phyloP scores from a whole-genome alignment of 92 coral and sea anemone species.

The Diadumene lineata region DNA sequence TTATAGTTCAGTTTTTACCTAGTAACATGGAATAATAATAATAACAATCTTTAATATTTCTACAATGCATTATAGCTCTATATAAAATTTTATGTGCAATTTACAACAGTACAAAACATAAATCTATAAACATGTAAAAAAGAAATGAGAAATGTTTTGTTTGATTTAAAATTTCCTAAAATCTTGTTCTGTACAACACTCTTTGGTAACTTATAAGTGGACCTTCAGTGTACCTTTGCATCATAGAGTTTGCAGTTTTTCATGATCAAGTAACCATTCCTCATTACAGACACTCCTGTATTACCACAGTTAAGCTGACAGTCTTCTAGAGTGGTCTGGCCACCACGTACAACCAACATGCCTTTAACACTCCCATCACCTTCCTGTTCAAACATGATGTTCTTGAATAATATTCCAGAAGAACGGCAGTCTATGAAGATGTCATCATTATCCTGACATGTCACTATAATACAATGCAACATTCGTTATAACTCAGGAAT shows the following conservation, averaged over 20 bases:
- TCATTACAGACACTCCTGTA: slow-evolving; percentile 57
- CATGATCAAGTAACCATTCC: slow-evolving; percentile 62
- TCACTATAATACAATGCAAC: too few species aligned
- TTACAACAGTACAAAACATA: too few species aligned
- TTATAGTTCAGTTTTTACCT: too few species aligned
- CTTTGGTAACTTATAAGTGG: background rate
- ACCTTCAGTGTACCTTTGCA: slow-evolving; percentile 48
- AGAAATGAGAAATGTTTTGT: too few species aligned
- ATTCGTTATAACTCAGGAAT: too few species aligned
- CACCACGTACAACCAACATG: slow-evolving; percentile 59
- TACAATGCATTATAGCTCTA: too few species aligned
- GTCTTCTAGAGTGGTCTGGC: slow-evolving; percentile 60
- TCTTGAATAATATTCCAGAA: slow-evolving; percentile 54
- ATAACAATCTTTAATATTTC: too few species aligned
- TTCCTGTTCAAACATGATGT: slow-evolving; percentile 66
- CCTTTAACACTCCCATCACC: slow-evolving; percentile 46
- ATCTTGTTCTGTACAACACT: too few species aligned
- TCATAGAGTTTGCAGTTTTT: slow-evolving; percentile 68
- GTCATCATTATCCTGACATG: slow-evolving; percentile 53
- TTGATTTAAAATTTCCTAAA: too few species aligned
- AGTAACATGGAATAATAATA: too few species aligned
- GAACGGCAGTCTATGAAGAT: slow-evolving; percentile 59
- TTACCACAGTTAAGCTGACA: slow-evolving; percentile 70
- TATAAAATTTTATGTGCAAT: too few species aligned
- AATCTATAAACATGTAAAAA: too few species aligned